Base-by-base conservation (phyloP, 2,888 invertebrate genomes). In the Brenthis daphne region DNA sequence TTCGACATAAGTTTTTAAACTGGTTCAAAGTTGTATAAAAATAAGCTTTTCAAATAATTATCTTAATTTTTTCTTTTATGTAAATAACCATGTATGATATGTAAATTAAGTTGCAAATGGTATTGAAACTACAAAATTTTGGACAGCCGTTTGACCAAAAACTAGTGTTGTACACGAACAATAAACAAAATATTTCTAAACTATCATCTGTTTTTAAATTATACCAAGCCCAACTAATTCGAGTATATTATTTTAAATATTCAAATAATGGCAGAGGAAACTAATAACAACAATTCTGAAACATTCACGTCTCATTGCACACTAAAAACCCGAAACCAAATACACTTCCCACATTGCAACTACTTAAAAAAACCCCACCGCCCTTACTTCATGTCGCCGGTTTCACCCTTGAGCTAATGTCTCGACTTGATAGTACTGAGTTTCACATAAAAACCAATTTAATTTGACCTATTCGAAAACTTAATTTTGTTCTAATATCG, bases 241-340 rank as follows among this genome's bases (percentile, higher is more conserved):
- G 43, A 54, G 53, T 53, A 20, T 33, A 53, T 13, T 20, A 13
- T 53, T 43, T 63, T 37, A 37, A 54, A 63, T 54, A 60, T 24
- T 43, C 14, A 20, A 53, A 63, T 43, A 16, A 63, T 63, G 8
- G 33, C 63, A 43, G 20, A 53, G 53, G 37, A 63, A 63, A 63
- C 58, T 50, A 60, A 60, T 24, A 48, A 50, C 43, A 61, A 20
- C 56, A 20, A 48, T 13, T 74, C 73, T 67, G 70, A 79, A 43
- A 76, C 73, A 74, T 79, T 79, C 73, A 78, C 80, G 76, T 74
- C 74, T 75, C 79, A 79, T 77, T 77, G 75, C 76, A 76, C 74
- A 73, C 53, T 68, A 70, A 72, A 80, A 75, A 74, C 64, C 72
- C 56, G 64, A 70, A 74, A 71, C 68, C 61, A 65, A 70, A 72